Base-by-base conservation (phyloP, 2,888 invertebrate genomes). In the Acheta domesticus region DNA sequence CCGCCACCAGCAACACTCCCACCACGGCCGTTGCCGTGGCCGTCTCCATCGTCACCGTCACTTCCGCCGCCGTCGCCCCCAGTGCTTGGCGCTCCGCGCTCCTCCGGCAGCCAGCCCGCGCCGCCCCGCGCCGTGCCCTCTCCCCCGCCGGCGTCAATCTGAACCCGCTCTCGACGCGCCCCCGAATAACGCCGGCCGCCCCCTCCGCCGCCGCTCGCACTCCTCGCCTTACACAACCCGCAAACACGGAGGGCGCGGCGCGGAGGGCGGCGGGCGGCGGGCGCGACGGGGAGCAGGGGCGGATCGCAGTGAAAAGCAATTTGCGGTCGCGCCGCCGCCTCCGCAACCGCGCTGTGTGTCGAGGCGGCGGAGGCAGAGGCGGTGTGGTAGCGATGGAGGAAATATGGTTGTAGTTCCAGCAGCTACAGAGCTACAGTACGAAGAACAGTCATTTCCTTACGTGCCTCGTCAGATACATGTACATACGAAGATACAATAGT, bases 271-370 rank as follows among this genome's bases (percentile, higher is more conserved):
- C 62, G n/a, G n/a, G 62, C 23, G 23, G 23, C 62, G n/a, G n/a
- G 62, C 62, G 62, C 62, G 62, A 62, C 16, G 62, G 62, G n/a
- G n/a, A n/a, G 62, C 62, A 62, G 62, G n/a, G 62, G 62, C 62
- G n/a, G 62, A 62, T 62, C 62, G 62, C 36, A 36, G 62, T n/a
- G 62, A 62, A 62, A 62, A 62, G 62, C 62, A 62, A 62, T 62
- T 62, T 62, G 62, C 62, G 62, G 62, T 62, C 62, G 62, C 62
- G 16, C 62, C 62, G 62, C 62, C 62, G 62, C 62, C 62, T 62
- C 62, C n/a, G n/a, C 62, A 2, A n/a, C 62, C 62, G 14, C 62
- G 14, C 62, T 62, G 62, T 62, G 62, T 62, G 62, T 62, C n/a
- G 14, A 62, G 62, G 62, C 62, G n/a, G 16, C n/a, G 14, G 62